Conservation (phyloP, 2,113 vertebrate species). For the Puffinus mauretanicus region DNA sequence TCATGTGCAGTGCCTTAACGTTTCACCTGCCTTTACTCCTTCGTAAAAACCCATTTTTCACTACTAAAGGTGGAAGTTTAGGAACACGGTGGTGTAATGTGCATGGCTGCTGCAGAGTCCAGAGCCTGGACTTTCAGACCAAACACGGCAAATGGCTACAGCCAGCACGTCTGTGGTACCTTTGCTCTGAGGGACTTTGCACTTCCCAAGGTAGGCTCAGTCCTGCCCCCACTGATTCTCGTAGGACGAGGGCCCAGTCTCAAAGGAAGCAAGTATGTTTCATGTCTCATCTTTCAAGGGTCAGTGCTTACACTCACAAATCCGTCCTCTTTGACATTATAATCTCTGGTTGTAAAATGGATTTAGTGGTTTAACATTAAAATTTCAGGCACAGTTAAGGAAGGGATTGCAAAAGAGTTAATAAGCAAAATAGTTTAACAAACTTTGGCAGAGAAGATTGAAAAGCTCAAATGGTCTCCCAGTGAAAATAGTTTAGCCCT, state of each 20-base stretch:
- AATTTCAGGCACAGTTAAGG: constrained; percentile 58
- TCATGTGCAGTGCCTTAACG: background rate
- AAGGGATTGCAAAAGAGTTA: constrained; percentile 49
- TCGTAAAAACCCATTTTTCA: background rate
- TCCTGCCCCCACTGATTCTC: background rate
- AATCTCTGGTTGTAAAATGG: constrained; percentile 50
- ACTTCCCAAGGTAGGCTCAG: background rate
- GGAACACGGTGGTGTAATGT: background rate
- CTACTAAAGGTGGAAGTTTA: background rate
- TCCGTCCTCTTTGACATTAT: constrained; percentile 32
- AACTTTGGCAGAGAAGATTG: constrained; percentile 29
- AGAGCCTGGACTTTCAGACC: background rate
- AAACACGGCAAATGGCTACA: background rate
- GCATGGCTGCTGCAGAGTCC: background rate
- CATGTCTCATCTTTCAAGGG: constrained; percentile 16
- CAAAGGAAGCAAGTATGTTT: background rate
- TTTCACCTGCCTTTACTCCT: background rate
- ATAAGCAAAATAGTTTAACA: constrained; percentile 56
- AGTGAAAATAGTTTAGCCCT: background rate
- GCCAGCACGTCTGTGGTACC: background rate
- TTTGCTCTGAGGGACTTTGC: background rate
- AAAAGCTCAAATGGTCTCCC: background rate
- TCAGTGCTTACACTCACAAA: constrained; percentile 56
- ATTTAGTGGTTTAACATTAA: constrained; percentile 58
- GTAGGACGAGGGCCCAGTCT: background rate